A percentile compares a stretch with the other conserved stretches of the same genome.
These are phyloP conservation scores for Apostichopus parvimensis DNA, from an alignment of 35 echinoderm and acorn worm genomes.

Conservation along the genomic window DNA sequence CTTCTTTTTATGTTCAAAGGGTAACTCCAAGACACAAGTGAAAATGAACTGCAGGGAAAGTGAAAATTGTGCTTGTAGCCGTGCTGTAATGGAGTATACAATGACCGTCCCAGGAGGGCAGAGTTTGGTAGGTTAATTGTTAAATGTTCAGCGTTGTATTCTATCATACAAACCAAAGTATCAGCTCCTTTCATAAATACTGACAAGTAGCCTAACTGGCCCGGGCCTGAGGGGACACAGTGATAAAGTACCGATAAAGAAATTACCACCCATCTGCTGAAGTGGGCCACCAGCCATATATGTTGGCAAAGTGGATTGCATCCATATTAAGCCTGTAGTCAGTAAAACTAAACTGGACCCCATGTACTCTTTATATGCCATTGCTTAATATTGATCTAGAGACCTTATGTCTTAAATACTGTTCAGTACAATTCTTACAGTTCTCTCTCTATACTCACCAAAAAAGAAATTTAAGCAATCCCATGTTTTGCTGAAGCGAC, in stretches of 20 bases:
- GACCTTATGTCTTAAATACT: no score
- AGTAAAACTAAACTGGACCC: no score
- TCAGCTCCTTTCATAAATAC: background rate
- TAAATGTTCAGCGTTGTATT: background rate
- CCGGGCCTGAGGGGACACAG: background rate
- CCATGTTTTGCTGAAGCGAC: no score
- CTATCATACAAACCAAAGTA: no score
- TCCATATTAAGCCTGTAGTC: no score
- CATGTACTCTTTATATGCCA: no score
- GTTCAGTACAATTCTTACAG: no score
- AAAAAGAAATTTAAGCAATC: no score
- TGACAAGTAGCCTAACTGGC: background rate
- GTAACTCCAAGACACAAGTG: constrained; percentile 43
- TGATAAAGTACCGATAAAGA: background rate
- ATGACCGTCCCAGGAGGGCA: constrained; percentile 42
- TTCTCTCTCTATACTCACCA: no score
- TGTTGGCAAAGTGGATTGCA: background rate
- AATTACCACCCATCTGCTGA: background rate
- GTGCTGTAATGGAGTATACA: constrained; percentile 42
- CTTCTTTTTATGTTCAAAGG: constrained; percentile 28
- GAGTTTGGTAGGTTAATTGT: constrained; percentile 36
- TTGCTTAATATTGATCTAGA: no score
- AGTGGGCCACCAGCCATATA: background rate
- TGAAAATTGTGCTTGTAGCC: constrained; percentile 66
- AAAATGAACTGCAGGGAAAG: constrained; percentile 72